Evolutionary conservation across 2,113 vertebrate species (phyloP).

Genomic region (Mus spicilegus): DNA sequence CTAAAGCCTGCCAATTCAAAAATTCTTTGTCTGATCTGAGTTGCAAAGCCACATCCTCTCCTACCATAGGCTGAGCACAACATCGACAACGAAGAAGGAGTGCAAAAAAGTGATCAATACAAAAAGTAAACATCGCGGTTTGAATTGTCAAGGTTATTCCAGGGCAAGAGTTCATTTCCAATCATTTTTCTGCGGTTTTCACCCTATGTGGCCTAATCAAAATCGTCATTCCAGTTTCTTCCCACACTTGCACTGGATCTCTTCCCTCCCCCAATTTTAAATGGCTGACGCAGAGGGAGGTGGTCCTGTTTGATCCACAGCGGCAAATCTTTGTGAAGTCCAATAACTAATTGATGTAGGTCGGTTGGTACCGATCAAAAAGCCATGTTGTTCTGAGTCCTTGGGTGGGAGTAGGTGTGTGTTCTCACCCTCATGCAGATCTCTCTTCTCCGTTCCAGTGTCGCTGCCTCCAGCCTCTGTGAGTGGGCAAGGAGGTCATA

Average conservation of each 20-base stretch:
- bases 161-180: slow-evolving; percentile 89
- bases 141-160: slow-evolving; percentile 92
- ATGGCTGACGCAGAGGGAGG: slow-evolving; percentile 58
- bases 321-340: slow-evolving; percentile 80
- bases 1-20: slow-evolving; percentile 79
- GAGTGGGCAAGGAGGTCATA: slow-evolving; percentile 90
- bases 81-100: slow-evolving; percentile 86
- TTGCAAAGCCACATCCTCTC: slow-evolving; percentile 85
- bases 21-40: slow-evolving; percentile 81
- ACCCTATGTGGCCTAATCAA: slow-evolving; percentile 84
- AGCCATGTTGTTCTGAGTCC: slow-evolving; percentile 65
- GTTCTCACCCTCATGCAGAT: slow-evolving; percentile 77
- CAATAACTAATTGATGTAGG: slow-evolving; percentile 81
- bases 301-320: slow-evolving; percentile 79
- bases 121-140: slow-evolving; percentile 90
- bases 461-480: slow-evolving; percentile 81
- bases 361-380: slow-evolving; percentile 80
- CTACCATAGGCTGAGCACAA: slow-evolving; percentile 86
- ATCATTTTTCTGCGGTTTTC: slow-evolving; percentile 84
- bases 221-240: slow-evolving; percentile 85
- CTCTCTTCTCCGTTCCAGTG: slow-evolving; percentile 85
- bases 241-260: slow-evolving; percentile 76
- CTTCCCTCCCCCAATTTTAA: slow-evolving; percentile 70
- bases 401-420: background rate
- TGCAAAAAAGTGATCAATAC: slow-evolving; percentile 89